Evolutionary conservation across 2,888 invertebrate species (phyloP).

Genomic region (Drosophila prostipennis): DNA sequence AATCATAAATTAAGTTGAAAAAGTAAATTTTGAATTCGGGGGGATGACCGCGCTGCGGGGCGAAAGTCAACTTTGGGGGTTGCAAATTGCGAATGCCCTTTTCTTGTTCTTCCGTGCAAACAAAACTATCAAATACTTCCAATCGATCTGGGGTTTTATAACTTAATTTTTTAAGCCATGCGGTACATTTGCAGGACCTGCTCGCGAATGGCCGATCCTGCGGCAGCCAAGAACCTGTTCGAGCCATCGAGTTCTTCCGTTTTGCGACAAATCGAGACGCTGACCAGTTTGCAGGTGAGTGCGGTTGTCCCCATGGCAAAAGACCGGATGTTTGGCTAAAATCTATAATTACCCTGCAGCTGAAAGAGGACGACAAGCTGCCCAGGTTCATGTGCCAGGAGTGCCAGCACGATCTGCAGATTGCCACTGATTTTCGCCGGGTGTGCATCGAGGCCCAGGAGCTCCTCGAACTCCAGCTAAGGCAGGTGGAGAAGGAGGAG

Average conservation of each 20-base stretch:
- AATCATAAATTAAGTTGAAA: background rate
- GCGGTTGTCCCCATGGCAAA: background rate
- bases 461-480: background rate
- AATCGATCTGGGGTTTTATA: slow-evolving; percentile 3
- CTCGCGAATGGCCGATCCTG: slow-evolving; percentile 23
- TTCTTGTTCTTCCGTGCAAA: slow-evolving; percentile 21
- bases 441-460: slow-evolving; percentile 54
- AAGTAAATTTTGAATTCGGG: background rate
- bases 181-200: slow-evolving; percentile 55
- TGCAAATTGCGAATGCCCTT: slow-evolving; percentile 35
- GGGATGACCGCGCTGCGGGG: background rate
- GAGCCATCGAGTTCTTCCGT: slow-evolving; percentile 23
- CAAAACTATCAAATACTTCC: background rate
- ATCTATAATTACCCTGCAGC: slow-evolving; percentile 15
- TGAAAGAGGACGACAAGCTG: slow-evolving; percentile 28
- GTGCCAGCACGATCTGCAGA: slow-evolving; percentile 45
- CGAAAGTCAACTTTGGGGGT: background rate
- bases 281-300: slow-evolving; percentile 51
- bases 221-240: slow-evolving; percentile 41
- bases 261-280: slow-evolving; percentile 41
- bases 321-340: too few relatives aligned
- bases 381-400: slow-evolving; percentile 51
- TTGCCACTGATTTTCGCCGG: slow-evolving; percentile 56
- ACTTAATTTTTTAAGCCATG: slow-evolving; percentile 2
- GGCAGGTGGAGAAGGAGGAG: background rate